Percentiles rank a stretch among this genome's conserved stretches.
These are phyloP conservation scores for Malurus melanocephalus DNA, from an alignment of 2,113 vertebrate species.

Conservation along the genomic window DNA sequence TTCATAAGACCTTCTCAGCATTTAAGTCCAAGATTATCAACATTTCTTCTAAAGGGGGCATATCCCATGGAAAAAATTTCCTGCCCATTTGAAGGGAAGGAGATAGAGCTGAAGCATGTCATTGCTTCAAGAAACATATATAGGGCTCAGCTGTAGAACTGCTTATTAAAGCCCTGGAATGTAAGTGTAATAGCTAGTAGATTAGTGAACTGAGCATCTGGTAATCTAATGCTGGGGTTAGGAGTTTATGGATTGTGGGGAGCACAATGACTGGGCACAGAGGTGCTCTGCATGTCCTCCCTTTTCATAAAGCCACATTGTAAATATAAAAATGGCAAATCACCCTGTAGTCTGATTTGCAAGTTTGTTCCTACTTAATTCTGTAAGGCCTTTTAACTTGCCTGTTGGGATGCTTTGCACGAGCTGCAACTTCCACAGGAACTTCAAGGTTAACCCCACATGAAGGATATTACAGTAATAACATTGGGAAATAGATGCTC, in stretches of 20 bases:
- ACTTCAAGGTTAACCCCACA: not conserved
- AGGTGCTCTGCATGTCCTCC: not conserved
- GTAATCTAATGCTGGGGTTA: not conserved
- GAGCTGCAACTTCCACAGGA: not conserved
- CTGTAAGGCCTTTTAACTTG: not conserved
- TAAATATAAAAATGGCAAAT: conserved; percentile 11
- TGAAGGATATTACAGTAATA: not conserved
- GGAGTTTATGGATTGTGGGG: not conserved
- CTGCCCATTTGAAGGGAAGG: not conserved
- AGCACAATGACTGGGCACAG: not conserved
- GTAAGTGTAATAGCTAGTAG: not conserved
- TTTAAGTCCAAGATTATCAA: not conserved
- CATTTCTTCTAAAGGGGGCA: not conserved
- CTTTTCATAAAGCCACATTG: not conserved
- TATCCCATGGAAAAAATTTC: not conserved
- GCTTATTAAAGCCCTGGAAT: conserved; percentile 5
- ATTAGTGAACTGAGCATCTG: conserved; percentile 3
- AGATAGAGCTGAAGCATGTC: not conserved
- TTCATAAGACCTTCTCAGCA: not conserved
- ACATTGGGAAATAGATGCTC: not conserved
- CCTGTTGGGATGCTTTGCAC: not conserved
- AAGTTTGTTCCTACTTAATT: not conserved
- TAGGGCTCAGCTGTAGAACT: not conserved
- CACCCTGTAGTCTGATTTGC: not conserved
- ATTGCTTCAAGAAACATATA: not conserved